A percentile compares a stretch with the other conserved stretches of the same genome.
Conservation (phyloP, 2,113 vertebrate species). For the Orientallactaga bullata region DNA sequence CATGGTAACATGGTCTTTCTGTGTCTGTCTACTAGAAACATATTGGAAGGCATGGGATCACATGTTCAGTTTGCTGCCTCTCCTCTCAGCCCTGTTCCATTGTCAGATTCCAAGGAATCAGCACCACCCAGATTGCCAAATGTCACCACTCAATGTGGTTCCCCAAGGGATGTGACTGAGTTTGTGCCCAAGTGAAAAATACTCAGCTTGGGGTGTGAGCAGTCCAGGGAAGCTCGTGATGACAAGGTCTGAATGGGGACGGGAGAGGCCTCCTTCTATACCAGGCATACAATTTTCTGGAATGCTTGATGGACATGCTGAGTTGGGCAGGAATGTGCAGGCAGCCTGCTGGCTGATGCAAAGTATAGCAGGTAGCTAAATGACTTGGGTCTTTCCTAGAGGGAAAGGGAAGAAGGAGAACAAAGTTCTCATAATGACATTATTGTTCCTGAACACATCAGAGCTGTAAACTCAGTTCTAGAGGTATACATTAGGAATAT, state of each 20-base stretch:
- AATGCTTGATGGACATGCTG: not conserved
- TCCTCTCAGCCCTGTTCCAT: not conserved
- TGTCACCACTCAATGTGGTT: not conserved
- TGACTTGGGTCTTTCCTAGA: not conserved
- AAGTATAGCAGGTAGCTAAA: not conserved
- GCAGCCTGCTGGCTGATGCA: not conserved
- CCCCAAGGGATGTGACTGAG: not conserved
- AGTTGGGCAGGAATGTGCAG: not conserved
- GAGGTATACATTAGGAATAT: not conserved
- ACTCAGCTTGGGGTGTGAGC: not conserved
- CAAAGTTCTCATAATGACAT: not conserved
- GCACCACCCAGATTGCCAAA: not conserved
- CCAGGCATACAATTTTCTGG: too few species aligned
- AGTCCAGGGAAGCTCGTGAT: not conserved
- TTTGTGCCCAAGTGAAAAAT: not conserved
- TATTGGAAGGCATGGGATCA: not conserved
- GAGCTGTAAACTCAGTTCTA: not conserved
- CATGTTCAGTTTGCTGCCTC: not conserved
- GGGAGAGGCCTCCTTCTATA: not conserved
- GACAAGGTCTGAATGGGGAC: not conserved
- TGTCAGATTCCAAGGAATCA: not conserved
- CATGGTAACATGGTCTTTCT: not conserved
- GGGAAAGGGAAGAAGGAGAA: not conserved
- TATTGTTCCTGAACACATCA: not conserved
- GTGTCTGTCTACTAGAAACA: too few species aligned